Base-by-base conservation (phyloP, 2,113 vertebrate genomes). In the Etia nguti region DNA sequence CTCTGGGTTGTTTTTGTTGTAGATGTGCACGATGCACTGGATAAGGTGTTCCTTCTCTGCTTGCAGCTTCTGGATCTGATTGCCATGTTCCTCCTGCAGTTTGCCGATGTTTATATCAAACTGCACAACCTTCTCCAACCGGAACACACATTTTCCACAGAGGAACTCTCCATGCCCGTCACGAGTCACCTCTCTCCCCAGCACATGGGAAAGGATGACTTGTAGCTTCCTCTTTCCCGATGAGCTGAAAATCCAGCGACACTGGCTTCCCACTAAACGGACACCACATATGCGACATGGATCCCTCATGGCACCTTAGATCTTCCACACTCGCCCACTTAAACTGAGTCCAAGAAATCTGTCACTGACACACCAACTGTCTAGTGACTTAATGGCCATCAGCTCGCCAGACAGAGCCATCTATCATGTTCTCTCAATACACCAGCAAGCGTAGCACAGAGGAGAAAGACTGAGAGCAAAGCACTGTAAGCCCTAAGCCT, bases 181-280 rank as follows among this genome's bases (percentile, higher is more conserved):
- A 2, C 95, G 95, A 20, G 89, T 90, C 50, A 97, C 85, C 77
- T 94, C 93, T 60, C 82, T 55, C 22, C 93, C 95, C 80, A 97
- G 91, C 50, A 96, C 95, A 8, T 95, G 95, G 24, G 96, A 96
- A 86, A 97, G 88, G 70, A 97, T 87, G 80, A 95, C 93, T 8
- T 96, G 96, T n/a, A 97, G 90, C 73, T 94, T 95, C 85, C 90
- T 89, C 62, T 93, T 93, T 12, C 94, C 94, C 6, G 93, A 91
- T 3, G 93, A 86, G 84, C 95, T 95, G 91, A 97, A 97, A 73
- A 97, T 95, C 96, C 96, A 96, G 86, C 95, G 96, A 88, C 96
- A 95, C 79, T 95, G 96, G 80, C 92, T 92, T 31, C 96, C 96
- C 18, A 90, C 91, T 68, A 96, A 87, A 20, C 93, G 92, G 22